Percentiles rank a stretch among this genome's conserved stretches.
Conservation (phyloP, 30 jellyfish, hydroid and myxozoan species). For the Haliclystus octoradiatus region DNA sequence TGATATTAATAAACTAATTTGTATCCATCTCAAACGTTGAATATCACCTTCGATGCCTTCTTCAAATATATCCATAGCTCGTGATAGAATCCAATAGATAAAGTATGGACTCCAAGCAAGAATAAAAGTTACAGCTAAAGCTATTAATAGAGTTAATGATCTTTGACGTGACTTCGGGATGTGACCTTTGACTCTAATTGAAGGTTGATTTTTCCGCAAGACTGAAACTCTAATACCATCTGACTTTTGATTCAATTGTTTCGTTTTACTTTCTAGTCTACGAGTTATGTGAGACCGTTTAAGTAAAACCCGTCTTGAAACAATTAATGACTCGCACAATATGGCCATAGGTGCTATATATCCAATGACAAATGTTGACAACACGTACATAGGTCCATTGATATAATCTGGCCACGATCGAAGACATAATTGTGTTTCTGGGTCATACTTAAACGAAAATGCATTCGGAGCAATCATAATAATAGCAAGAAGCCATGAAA, state of each 20-base stretch:
- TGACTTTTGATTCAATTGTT: too few relatives aligned
- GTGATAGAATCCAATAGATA: slow-evolving; percentile 61
- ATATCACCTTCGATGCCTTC: slow-evolving; percentile 51
- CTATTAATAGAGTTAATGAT: slow-evolving; percentile 32
- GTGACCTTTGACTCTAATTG: neutral
- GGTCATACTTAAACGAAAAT: slow-evolving; percentile 61
- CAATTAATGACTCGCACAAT: neutral
- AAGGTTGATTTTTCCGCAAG: neutral
- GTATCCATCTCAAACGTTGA: slow-evolving; percentile 29
- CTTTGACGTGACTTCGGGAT: slow-evolving; percentile 11
- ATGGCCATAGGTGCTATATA: neutral
- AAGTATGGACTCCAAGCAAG: slow-evolving; percentile 47
- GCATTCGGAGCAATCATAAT: slow-evolving; percentile 62
- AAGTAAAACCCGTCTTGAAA: neutral
- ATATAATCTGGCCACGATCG: slow-evolving; percentile 58
- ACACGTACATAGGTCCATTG: neutral
- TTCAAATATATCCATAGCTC: slow-evolving; percentile 14
- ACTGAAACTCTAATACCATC: too few relatives aligned
- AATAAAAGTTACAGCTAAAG: slow-evolving; percentile 36
- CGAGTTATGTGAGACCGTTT: too few relatives aligned
- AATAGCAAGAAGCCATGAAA: slow-evolving; percentile 47
- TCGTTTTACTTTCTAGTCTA: too few relatives aligned
- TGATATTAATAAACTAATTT: slow-evolving; percentile 27
- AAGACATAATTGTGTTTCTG: slow-evolving; percentile 46
- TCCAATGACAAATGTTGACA: neutral